Evolutionary conservation across 2,113 vertebrate genomes (phyloP).

Genomic region (Brachypodius melanocephalos): DNA sequence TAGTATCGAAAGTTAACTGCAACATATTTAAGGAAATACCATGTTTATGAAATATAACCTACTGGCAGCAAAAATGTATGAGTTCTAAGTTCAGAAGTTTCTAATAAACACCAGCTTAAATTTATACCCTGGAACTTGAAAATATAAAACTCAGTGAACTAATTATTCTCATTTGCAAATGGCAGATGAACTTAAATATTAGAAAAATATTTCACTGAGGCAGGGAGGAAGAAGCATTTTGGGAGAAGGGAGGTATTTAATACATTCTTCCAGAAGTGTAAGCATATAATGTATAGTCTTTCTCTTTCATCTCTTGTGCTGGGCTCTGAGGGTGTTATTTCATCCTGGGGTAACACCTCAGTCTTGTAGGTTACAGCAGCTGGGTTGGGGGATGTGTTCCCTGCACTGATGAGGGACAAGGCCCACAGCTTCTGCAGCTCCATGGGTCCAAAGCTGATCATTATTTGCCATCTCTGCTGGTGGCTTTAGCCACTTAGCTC

Average conservation of each 20-base stretch:
- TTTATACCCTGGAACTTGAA: background rate
- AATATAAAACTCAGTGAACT: background rate
- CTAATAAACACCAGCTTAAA: background rate
- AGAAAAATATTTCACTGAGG: background rate
- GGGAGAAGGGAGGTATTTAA: background rate
- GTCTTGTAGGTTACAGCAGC: background rate
- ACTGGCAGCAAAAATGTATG: background rate
- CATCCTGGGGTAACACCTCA: background rate
- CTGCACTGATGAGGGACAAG: background rate
- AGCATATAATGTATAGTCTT: background rate
- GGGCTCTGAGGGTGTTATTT: background rate
- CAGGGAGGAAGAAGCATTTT: background rate
- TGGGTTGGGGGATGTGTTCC: background rate
- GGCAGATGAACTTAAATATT: background rate
- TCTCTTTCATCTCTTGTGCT: background rate
- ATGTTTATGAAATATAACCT: background rate
- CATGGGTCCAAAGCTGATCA: background rate
- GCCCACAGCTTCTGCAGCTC: background rate
- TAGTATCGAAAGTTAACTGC: background rate
- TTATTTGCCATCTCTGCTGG: background rate
- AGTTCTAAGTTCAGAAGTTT: background rate
- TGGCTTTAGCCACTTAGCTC: background rate
- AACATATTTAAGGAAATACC: background rate
- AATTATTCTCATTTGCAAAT: background rate
- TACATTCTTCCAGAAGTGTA: background rate